Evolutionary conservation across 1,140 invertebrate species (phyloP), one percentile per base, ranked within the genome.

Genomic region (Bombus ignitus): DNA sequence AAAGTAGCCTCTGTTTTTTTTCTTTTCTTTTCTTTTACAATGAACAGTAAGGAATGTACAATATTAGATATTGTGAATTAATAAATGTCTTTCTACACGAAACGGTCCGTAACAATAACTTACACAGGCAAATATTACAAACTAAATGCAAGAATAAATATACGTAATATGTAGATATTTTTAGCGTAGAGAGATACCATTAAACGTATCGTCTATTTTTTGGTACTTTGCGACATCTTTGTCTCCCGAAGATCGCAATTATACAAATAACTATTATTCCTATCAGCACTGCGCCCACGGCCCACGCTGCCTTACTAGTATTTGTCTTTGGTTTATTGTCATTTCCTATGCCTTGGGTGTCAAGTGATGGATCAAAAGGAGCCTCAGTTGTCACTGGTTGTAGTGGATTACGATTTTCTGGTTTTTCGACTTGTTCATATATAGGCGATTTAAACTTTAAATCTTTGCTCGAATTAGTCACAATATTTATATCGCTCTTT

Each of bases 121-220:
- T 89, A 91, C n/a, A 62, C 42, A 65, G 59, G 65, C 37, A 73
- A 59, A 81, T 62, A 73, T 70, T 80, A 88, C 13, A 15, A 59
- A 10, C 72, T 87, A 91, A 87, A 85, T 89, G 88, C 86, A 71
- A 89, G 39, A 90, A 88, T 91, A 91, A 91, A 89, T 91, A 87
- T 85, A 53, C 78, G 39, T 76, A 65, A 15, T 86, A n/a, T 78
- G 65, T 39, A 70, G 42, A 75, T 75, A 39, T 70, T 47, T 65
- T 72, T 76, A 65, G 39, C 22, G 18, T 8, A 65, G 15, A 47
- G 53, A 12, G 13, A 72, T 78, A 82, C 1, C n/a, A 35, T 77
- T 93, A 94, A 71, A 94, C 94, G 73, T 94, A 95, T 76, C 94
- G 89, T 86, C 94, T 93, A 91, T 95, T 95, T 91, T 94, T 95